Percentiles rank a stretch among this genome's conserved stretches.
Conservation (phyloP, 2,888 invertebrate genomes). For the Hydraecia micacea region DNA sequence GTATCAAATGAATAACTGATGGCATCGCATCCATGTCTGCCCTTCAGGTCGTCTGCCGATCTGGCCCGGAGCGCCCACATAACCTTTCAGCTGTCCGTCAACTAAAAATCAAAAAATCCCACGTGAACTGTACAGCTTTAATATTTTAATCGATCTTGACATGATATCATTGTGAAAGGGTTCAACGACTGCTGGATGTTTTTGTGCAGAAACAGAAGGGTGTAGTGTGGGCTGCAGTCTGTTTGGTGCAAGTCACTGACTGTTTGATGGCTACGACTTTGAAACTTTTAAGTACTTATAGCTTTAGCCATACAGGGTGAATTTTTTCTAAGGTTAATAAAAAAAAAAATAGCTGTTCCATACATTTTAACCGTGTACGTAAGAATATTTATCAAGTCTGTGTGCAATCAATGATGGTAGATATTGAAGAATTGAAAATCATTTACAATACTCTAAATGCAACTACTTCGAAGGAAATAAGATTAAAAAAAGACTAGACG, state of each 20-base stretch:
- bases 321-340: too few species aligned
- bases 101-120: conserved; percentile 34
- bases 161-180: conserved; percentile 76
- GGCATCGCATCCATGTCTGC: neutral
- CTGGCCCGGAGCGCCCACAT: conserved; percentile 23
- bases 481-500: too few species aligned
- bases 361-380: too few species aligned
- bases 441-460: neutral
- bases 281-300: neutral
- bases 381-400: neutral
- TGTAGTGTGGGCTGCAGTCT: conserved; percentile 71
- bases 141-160: conserved; percentile 55
- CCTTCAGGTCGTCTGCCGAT: conserved; percentile 1
- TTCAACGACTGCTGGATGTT: conserved; percentile 75
- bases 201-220: conserved; percentile 71
- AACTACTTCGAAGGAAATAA: too few species aligned
- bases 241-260: conserved; percentile 61
- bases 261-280: neutral
- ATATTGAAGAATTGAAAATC: neutral
- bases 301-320: neutral
- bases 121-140: conserved; percentile 29
- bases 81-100: conserved; percentile 45
- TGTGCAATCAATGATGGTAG: neutral
- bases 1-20: neutral
- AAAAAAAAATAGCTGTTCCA: too few species aligned